These are phyloP conservation scores for Amphiprion clarkii DNA, from an alignment of 2,797 vertebrate species.

Conservation along the genomic window DNA sequence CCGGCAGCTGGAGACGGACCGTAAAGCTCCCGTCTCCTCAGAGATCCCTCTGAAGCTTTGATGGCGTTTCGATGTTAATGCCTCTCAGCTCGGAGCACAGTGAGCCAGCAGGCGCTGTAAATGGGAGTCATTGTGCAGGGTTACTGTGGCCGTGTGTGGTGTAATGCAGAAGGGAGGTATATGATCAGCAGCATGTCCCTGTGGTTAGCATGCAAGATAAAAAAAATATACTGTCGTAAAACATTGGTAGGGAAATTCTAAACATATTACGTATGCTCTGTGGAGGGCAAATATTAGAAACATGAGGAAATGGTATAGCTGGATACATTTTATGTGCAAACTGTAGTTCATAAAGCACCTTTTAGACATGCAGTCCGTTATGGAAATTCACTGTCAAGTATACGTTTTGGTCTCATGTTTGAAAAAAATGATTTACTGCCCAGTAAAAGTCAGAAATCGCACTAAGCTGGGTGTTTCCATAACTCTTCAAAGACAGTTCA, in stretches of 20 bases:
- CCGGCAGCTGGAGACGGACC: conserved; percentile 35
- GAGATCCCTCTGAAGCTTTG: conserved; percentile 64
- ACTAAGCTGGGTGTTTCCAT: too few relatives aligned
- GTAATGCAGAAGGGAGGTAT: conserved; percentile 51
- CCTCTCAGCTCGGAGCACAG: conserved; percentile 33
- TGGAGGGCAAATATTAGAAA: conserved; percentile 22
- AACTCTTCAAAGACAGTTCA: too few relatives aligned
- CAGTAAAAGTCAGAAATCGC: conserved; percentile 3
- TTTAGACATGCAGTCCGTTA: neutral
- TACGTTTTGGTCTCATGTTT: neutral
- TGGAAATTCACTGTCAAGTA: conserved; percentile 4
- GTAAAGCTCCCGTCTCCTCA: conserved; percentile 67
- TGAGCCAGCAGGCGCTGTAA: conserved; percentile 54
- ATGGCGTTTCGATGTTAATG: conserved; percentile 64
- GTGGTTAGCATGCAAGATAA: conserved; percentile 55
- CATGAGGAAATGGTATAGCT: neutral
- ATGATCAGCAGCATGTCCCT: conserved; percentile 34
- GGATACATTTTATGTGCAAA: conserved; percentile 14
- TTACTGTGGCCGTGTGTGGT: conserved; percentile 51
- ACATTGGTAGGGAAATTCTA: conserved; percentile 43
- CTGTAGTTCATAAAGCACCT: conserved; percentile 15
- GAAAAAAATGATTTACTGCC: neutral
- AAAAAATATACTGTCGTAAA: conserved; percentile 55
- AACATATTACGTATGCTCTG: conserved; percentile 22
- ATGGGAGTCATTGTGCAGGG: conserved; percentile 70